phyloP scores from a whole-genome alignment of 2,797 vertebrate genomes.

The Xenopus petersii region DNA sequence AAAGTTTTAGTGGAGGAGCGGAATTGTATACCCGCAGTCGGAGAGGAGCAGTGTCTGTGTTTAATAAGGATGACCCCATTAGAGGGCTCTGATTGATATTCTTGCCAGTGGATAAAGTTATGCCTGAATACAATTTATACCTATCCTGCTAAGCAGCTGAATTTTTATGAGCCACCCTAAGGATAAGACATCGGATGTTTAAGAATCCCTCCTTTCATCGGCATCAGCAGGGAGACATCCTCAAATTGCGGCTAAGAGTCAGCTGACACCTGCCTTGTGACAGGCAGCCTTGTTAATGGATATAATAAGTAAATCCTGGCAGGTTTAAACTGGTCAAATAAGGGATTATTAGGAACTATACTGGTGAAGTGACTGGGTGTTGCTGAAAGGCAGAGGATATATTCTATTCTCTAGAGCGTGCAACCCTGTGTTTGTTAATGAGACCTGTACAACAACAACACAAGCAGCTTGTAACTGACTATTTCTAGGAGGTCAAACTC shows the following conservation, averaged over 20 bases:
- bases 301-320: constrained; percentile 10
- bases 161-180: constrained; percentile 45
- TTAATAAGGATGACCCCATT: constrained; percentile 49
- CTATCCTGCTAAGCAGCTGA: constrained; percentile 36
- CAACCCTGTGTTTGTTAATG: too few species aligned
- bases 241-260: constrained; percentile 24
- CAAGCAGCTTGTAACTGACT: too few species aligned
- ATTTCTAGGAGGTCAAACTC: too few species aligned
- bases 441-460: too few species aligned
- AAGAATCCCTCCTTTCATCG: constrained; percentile 25
- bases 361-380: background rate
- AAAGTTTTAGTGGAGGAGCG: constrained; percentile 22
- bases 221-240: constrained; percentile 19
- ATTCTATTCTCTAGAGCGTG: too few species aligned
- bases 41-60: constrained; percentile 25
- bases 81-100: constrained; percentile 47
- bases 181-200: constrained; percentile 32
- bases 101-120: constrained; percentile 45
- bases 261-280: constrained; percentile 13
- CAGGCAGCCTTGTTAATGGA: constrained; percentile 23
- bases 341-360: background rate
- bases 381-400: too few species aligned
- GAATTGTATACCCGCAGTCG: constrained; percentile 24
- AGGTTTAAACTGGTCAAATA: background rate
- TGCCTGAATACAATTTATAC: constrained; percentile 47